Conservation (phyloP, 1,140 invertebrate species). For the Aricia agestis region DNA sequence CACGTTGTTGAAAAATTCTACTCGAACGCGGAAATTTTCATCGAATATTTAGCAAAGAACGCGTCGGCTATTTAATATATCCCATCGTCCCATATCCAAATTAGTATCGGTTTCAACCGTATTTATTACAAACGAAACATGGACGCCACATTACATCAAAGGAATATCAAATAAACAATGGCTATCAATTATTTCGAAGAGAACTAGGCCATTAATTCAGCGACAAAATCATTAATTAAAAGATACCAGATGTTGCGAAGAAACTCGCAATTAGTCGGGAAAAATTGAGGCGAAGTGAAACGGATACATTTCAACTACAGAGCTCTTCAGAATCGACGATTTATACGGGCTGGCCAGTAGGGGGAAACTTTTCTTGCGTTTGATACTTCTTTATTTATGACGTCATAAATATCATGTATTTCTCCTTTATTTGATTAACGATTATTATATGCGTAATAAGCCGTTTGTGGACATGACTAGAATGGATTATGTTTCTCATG, state of each 20-base stretch:
- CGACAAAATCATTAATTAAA: constrained; percentile 45
- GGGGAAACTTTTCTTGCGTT: neutral
- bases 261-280: constrained; percentile 47
- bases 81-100: neutral
- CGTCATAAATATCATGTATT: too few species aligned
- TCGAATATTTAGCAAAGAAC: neutral
- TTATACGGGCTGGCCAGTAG: neutral
- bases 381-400: neutral
- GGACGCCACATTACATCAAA: neutral
- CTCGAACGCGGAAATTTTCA: too few species aligned
- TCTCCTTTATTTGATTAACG: too few species aligned
- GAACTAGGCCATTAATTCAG: neutral
- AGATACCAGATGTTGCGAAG: constrained; percentile 48
- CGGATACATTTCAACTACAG: neutral
- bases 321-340: neutral
- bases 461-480: too few species aligned
- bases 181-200: neutral
- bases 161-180: neutral
- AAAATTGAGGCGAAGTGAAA: constrained; percentile 25
- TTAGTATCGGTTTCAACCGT: neutral
- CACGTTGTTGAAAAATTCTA: neutral
- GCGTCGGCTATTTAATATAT: neutral
- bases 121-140: too few species aligned
- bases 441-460: too few species aligned
- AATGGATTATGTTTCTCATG: too few species aligned